Conservation (phyloP, 2,888 invertebrate genomes). For the Omphaloscelis lunosa region DNA sequence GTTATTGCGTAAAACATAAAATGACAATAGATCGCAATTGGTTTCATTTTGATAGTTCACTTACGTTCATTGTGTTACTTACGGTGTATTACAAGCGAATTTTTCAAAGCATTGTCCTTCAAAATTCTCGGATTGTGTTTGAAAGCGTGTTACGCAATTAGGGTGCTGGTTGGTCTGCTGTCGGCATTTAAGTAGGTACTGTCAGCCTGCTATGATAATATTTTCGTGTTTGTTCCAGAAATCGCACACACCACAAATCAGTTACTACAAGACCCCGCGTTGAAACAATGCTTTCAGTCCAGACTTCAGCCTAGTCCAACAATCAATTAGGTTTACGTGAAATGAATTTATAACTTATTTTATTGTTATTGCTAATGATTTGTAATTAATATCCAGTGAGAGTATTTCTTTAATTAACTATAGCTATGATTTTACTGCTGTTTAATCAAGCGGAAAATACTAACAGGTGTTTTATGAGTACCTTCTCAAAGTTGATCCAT, state of each 20-base stretch:
- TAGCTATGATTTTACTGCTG: neutral
- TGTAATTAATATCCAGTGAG: neutral
- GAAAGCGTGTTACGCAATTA: no score
- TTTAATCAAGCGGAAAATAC: neutral
- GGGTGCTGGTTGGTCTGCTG: no score
- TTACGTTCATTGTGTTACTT: no score
- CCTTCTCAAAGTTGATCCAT: neutral
- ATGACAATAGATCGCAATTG: no score
- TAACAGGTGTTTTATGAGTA: neutral
- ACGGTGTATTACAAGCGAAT: no score
- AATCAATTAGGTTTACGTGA: conserved; percentile 32
- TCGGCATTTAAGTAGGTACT: neutral
- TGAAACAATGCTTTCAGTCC: conserved; percentile 19
- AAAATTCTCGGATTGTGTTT: no score
- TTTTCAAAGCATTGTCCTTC: no score
- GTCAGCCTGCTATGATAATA: neutral
- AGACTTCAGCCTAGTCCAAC: conserved; percentile 52
- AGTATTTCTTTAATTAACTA: neutral
- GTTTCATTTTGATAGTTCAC: no score
- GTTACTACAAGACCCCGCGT: conserved; percentile 71
- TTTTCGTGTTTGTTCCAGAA: conserved; percentile 76
- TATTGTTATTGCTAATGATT: conserved; percentile 25
- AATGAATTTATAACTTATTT: conserved; percentile 51
- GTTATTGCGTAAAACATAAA: no score
- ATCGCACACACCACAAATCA: conserved; percentile 62